phyloP scores from a whole-genome alignment of 2,113 vertebrate genomes.

The Melanotaenia duboulayi region DNA sequence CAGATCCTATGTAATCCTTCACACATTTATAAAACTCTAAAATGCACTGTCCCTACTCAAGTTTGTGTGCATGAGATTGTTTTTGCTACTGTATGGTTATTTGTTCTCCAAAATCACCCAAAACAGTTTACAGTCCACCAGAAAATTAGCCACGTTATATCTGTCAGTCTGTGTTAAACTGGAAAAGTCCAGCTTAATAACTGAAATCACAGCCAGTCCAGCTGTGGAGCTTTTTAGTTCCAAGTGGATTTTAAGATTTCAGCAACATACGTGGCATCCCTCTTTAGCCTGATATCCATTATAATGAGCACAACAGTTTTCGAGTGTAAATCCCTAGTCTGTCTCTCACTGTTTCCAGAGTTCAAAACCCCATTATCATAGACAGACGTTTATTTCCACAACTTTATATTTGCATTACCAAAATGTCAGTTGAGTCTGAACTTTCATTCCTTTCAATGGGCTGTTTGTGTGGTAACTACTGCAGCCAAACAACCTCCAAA shows the following conservation, averaged over 20 bases:
- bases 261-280: background rate
- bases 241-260: constrained; percentile 3
- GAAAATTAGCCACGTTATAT: background rate
- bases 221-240: background rate
- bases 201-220: background rate
- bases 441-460: constrained; percentile 50
- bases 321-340: background rate
- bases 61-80: constrained; percentile 17
- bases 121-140: constrained; percentile 1
- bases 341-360: constrained; percentile 52
- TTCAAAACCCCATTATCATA: constrained; percentile 24
- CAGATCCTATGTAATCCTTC: constrained; percentile 6
- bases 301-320: constrained; percentile 4
- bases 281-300: constrained; percentile 10
- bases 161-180: background rate
- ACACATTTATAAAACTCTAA: background rate
- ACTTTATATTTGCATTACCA: constrained; percentile 13
- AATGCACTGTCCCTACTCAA: constrained; percentile 14
- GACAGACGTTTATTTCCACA: constrained; percentile 16
- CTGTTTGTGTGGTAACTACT: constrained; percentile 63
- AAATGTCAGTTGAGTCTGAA: constrained; percentile 58
- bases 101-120: constrained; percentile 10
- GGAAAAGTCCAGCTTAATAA: background rate
- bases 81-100: constrained; percentile 6
- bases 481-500: constrained; percentile 67